These are phyloP conservation scores for Pterophyllum scalare DNA, from an alignment of 2,113 vertebrate species.

Conservation along the genomic window DNA sequence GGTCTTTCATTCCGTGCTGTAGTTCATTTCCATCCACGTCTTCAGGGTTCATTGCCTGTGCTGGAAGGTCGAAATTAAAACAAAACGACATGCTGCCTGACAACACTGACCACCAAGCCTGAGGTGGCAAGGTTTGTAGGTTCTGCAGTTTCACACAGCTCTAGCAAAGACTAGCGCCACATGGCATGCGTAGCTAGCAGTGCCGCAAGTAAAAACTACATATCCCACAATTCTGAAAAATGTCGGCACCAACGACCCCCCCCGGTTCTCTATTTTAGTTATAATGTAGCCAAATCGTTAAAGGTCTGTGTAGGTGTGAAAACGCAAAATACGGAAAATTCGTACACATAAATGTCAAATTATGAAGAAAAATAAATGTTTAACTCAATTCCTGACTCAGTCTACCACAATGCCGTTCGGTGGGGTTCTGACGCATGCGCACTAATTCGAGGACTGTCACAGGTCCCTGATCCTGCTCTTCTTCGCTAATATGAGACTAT, in stretches of 20 bases:
- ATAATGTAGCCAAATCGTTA: background rate
- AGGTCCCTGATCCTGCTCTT: slow-evolving; percentile 8
- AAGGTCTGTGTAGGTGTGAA: accelerated
- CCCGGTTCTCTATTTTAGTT: background rate
- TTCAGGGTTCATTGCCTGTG: background rate
- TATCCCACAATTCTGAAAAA: slow-evolving; percentile 51
- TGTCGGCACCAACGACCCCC: background rate
- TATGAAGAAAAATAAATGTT: background rate
- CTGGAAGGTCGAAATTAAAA: slow-evolving; percentile 80
- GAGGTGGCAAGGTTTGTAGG: background rate
- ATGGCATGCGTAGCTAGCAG: slow-evolving; percentile 28
- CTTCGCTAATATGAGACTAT: background rate
- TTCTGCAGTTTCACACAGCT: background rate
- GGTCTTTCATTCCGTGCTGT: slow-evolving; percentile 18
- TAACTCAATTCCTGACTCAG: slow-evolving; percentile 36
- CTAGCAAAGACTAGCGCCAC: background rate
- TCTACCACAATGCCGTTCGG: slow-evolving; percentile 49
- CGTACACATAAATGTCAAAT: background rate
- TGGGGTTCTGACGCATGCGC: slow-evolving; percentile 38
- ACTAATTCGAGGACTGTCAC: slow-evolving; percentile 32
- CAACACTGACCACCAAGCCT: background rate
- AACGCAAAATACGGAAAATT: background rate
- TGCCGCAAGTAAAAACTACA: slow-evolving; percentile 47
- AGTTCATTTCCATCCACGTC: background rate
- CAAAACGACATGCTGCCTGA: slow-evolving; percentile 79